These are phyloP conservation scores for Nephrocerus scutellatus DNA, from an alignment of 2,888 invertebrate genomes.

Conservation along the genomic window DNA sequence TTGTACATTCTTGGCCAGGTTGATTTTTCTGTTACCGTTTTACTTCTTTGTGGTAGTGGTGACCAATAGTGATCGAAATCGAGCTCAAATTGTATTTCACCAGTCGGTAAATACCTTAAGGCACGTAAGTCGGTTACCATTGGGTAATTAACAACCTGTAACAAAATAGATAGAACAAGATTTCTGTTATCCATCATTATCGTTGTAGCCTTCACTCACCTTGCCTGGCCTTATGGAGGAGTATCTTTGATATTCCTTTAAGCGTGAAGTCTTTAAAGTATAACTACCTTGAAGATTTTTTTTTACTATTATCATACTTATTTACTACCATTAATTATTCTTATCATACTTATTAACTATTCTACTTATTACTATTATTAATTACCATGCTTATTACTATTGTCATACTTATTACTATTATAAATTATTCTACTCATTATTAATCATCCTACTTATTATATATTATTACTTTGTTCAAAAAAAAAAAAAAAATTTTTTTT, in stretches of 20 bases:
- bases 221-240: constrained; percentile 1
- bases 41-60: constrained; percentile 7
- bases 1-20: constrained; percentile 6
- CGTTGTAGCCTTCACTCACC: constrained; percentile 4
- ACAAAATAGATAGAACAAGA: constrained; percentile 3
- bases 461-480: too few species aligned
- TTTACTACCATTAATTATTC: too few species aligned
- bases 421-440: too few species aligned
- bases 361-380: too few species aligned
- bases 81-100: constrained; percentile 5
- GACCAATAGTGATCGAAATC: constrained; percentile 7
- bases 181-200: constrained; percentile 3
- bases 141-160: constrained; percentile 8
- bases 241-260: constrained; percentile 8
- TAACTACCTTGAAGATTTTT: too few species aligned
- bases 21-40: constrained; percentile 6
- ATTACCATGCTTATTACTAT: too few species aligned
- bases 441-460: too few species aligned
- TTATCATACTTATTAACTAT: too few species aligned
- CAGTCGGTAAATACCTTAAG: constrained; percentile 8
- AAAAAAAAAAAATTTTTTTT: too few species aligned
- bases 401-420: too few species aligned
- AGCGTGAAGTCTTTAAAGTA: constrained; percentile 5
- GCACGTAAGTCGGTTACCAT: constrained; percentile 9
- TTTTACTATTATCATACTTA: too few species aligned